phyloP scores from a whole-genome alignment of 2,113 vertebrate species.

The Arenaria interpres region DNA sequence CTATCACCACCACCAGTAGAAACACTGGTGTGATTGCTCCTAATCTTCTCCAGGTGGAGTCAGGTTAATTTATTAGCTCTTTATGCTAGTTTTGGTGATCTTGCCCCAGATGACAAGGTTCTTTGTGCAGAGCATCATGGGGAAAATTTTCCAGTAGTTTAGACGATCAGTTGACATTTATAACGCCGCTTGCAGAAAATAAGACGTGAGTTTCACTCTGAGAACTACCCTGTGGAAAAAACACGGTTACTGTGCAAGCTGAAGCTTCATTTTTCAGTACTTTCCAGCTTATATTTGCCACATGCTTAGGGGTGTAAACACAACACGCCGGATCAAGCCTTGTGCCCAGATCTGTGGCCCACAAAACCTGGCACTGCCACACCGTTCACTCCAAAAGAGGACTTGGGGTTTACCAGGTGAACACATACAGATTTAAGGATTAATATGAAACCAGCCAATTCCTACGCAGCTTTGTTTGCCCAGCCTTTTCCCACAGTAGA shows the following conservation, averaged over 20 bases:
- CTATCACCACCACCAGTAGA: background rate
- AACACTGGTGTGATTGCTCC: background rate
- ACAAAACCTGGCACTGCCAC: background rate
- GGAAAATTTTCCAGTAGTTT: background rate
- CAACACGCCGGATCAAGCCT: background rate
- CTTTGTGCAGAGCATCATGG: background rate
- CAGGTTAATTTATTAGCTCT: background rate
- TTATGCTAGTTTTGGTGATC: background rate
- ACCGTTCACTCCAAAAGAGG: background rate
- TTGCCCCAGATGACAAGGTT: background rate
- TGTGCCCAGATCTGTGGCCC: no score
- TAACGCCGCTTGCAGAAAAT: background rate
- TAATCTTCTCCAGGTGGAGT: background rate
- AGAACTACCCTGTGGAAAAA: background rate
- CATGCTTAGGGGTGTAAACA: background rate
- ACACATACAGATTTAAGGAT: background rate
- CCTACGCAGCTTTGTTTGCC: background rate
- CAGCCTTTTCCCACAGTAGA: background rate
- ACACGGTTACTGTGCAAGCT: background rate
- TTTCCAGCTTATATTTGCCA: background rate
- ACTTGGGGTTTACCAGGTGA: background rate
- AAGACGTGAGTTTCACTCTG: background rate
- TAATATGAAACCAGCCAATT: background rate
- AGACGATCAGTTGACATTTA: background rate
- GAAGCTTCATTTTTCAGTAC: background rate